A percentile compares a stretch with the other conserved stretches of the same genome.
Evolutionary conservation across 2,113 vertebrate genomes (phyloP).

Genomic region (Aphyosemion australe): DNA sequence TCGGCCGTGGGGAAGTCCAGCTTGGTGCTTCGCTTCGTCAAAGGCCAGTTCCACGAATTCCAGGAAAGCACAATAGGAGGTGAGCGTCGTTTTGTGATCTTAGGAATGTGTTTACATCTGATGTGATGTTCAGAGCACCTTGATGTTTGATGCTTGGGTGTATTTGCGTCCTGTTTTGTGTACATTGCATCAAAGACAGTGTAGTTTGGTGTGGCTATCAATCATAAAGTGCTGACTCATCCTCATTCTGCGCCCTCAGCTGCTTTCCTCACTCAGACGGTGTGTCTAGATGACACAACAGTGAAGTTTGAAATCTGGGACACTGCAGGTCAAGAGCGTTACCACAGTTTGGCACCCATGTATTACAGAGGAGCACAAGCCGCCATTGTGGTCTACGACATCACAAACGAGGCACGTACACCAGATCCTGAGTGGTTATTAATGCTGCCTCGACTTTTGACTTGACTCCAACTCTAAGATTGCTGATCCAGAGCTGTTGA

Average conservation of each 20-base stretch:
- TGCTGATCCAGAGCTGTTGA: neutral
- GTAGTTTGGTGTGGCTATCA: constrained; percentile 7
- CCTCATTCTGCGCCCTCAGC: constrained; percentile 72
- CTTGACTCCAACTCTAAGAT: too few species aligned
- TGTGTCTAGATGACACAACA: constrained; percentile 97
- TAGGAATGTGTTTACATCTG: neutral
- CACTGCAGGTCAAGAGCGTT: constrained; percentile 96
- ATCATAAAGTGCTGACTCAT: constrained; percentile 7
- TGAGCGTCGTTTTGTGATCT: constrained; percentile 34
- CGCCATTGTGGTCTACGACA: constrained; percentile 98
- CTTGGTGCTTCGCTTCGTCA: constrained; percentile 80
- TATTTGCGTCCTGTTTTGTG: constrained; percentile 1
- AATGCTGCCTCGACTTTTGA: neutral
- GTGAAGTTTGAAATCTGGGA: constrained; percentile 99
- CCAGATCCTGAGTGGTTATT: neutral
- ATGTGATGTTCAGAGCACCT: neutral
- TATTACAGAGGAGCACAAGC: constrained; percentile 99
- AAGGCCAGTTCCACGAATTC: constrained; percentile 82
- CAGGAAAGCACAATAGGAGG: constrained; percentile 83
- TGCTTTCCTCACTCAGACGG: constrained; percentile 97
- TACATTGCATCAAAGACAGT: neutral
- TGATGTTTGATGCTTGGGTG: neutral
- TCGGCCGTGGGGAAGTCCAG: constrained; percentile 81
- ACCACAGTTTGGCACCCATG: constrained; percentile 98
- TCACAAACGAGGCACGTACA: constrained; percentile 91